Percentiles rank a stretch among this genome's conserved stretches.
phyloP scores from a whole-genome alignment of 2,113 vertebrate genomes.

The Nyctibius bracteatus region DNA sequence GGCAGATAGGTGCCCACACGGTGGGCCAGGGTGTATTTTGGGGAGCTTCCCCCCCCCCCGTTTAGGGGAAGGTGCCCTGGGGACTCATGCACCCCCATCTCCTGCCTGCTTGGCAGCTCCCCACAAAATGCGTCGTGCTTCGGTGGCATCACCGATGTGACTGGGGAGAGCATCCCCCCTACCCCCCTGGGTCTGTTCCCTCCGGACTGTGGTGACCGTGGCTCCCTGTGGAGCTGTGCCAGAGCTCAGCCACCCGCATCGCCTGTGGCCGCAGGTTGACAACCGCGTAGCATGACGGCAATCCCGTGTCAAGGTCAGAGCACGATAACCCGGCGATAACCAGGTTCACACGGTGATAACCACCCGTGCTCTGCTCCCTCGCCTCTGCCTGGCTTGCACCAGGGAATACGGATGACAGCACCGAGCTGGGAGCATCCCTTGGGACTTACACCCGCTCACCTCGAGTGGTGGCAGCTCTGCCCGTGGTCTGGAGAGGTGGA shows the following conservation, averaged over 20 bases:
- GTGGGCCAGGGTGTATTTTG: background rate
- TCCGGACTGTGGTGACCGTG: fast-evolving
- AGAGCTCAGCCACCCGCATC: background rate
- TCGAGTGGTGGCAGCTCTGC: fast-evolving
- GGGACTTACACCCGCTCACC: fast-evolving
- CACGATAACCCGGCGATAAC: fast-evolving
- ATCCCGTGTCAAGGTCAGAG: background rate
- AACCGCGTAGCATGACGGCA: fast-evolving
- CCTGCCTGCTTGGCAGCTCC: too few relatives aligned
- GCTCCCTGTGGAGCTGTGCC: background rate
- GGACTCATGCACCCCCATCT: fast-evolving
- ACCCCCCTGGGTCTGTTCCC: background rate
- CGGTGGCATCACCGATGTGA: fast-evolving
- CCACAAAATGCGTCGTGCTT: fast-evolving
- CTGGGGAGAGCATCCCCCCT: background rate
- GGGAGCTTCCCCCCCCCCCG: background rate
- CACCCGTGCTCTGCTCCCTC: fast-evolving
- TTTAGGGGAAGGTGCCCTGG: background rate
- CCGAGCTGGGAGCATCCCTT: background rate
- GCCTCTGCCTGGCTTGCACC: background rate
- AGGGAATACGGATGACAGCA: too few relatives aligned
- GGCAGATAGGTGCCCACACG: background rate
- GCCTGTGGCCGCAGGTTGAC: fast-evolving
- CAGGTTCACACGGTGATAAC: background rate
- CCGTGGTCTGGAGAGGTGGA: background rate